phyloP scores from a whole-genome alignment of 1,140 invertebrate genomes.

The Solenopsis fugax region DNA sequence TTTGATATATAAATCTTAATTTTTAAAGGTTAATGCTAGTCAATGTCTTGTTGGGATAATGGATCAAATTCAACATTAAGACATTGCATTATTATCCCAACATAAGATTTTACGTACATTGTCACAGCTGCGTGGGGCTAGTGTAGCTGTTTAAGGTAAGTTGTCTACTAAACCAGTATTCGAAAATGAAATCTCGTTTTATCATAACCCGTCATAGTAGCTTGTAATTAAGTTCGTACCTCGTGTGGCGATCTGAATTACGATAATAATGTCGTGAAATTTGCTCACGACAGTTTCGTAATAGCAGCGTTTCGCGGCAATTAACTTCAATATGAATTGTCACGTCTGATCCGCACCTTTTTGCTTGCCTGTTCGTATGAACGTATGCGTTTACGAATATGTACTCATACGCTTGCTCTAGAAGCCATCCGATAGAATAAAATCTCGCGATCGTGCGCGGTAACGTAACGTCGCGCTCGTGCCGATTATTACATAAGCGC shows the following conservation, averaged over 20 bases:
- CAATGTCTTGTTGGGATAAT: too few species aligned
- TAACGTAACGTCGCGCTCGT: conserved; percentile 44
- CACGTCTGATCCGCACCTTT: conserved; percentile 2
- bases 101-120: too few species aligned
- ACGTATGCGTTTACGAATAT: not conserved
- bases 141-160: conserved; percentile 43
- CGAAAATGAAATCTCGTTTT: conserved; percentile 64
- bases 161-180: conserved; percentile 52
- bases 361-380: not conserved
- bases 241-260: conserved; percentile 46
- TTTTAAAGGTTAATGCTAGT: too few species aligned
- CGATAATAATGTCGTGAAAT: conserved; percentile 60
- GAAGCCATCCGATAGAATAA: conserved; percentile 26
- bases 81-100: too few species aligned
- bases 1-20: too few species aligned
- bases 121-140: conserved; percentile 21
- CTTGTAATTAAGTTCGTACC: conserved; percentile 66
- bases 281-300: conserved; percentile 59
- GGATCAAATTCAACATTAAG: too few species aligned
- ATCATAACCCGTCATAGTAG: conserved; percentile 64
- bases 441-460: conserved; percentile 1
- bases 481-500: conserved; percentile 65
- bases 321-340: conserved; percentile 60
- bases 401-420: not conserved
- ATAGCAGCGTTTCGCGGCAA: conserved; percentile 32